Conservation (phyloP, 92 coral and sea anemone species). For the Paramuricea clavata region DNA sequence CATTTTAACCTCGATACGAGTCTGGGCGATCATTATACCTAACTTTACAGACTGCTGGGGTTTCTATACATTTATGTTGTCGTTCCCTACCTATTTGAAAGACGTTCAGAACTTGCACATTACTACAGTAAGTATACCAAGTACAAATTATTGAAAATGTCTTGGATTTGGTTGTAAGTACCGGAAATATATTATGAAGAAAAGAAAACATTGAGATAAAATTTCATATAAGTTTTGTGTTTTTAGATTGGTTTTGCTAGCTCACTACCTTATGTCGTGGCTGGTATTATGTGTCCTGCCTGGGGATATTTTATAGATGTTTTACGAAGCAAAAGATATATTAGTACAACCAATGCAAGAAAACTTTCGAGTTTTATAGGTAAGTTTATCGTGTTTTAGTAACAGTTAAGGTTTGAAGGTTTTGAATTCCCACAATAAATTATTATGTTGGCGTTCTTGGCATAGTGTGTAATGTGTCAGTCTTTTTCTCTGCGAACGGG, state of each 20-base stretch:
- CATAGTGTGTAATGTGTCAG: no score
- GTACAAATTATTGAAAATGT: no score
- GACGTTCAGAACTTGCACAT: constrained; percentile 73
- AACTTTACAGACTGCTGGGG: constrained; percentile 77
- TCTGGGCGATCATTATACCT: constrained; percentile 76
- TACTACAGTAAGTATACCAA: constrained; percentile 69
- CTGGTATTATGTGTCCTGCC: constrained; percentile 65
- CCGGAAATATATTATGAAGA: no score
- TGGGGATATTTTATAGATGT: constrained; percentile 70
- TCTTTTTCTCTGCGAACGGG: no score
- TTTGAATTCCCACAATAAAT: no score
- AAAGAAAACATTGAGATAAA: no score
- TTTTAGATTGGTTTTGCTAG: constrained; percentile 77
- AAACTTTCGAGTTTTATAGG: constrained; percentile 70
- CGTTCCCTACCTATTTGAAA: constrained; percentile 74
- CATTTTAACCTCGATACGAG: constrained; percentile 65
- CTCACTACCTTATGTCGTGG: constrained; percentile 72
- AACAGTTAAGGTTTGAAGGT: no score
- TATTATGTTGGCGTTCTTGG: no score
- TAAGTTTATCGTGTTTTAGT: no score
- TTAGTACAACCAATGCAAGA: constrained; percentile 63
- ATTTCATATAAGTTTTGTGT: background rate
- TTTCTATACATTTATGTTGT: constrained; percentile 76
- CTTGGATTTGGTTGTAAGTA: no score
- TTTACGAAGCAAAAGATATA: constrained; percentile 57